phyloP scores from a whole-genome alignment of 2,797 vertebrate species.

The Tapera naevia region DNA sequence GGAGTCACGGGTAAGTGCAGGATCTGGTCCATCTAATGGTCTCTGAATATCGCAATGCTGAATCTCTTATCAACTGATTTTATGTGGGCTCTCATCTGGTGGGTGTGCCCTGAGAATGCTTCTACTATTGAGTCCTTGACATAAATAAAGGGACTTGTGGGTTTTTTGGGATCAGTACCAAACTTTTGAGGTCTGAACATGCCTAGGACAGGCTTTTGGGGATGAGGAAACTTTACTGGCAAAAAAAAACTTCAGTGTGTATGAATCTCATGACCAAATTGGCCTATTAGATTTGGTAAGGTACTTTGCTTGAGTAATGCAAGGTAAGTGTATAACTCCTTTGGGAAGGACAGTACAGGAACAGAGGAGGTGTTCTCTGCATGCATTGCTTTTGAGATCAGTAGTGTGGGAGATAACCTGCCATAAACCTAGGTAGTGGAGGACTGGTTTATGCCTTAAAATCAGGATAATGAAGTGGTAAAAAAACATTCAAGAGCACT shows the following conservation, averaged over 20 bases:
- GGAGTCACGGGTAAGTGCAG: neutral
- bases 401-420: neutral
- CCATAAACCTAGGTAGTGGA: neutral
- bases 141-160: neutral
- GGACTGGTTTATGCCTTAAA: neutral
- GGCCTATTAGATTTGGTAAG: neutral
- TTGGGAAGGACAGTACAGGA: neutral
- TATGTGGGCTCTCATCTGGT: neutral
- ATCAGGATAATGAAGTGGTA: neutral
- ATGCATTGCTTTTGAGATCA: neutral
- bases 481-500: neutral
- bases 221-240: neutral
- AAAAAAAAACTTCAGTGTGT: neutral
- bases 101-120: neutral
- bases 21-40: neutral
- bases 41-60: neutral
- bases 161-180: neutral
- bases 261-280: neutral
- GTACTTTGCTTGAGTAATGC: neutral
- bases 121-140: neutral
- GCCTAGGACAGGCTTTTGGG: neutral
- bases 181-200: neutral
- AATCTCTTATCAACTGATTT: neutral
- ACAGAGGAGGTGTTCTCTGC: neutral
- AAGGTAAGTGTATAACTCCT: neutral